Evolutionary conservation across 2,888 invertebrate genomes (phyloP).

Genomic region (Eutolmus rufibarbis): DNA sequence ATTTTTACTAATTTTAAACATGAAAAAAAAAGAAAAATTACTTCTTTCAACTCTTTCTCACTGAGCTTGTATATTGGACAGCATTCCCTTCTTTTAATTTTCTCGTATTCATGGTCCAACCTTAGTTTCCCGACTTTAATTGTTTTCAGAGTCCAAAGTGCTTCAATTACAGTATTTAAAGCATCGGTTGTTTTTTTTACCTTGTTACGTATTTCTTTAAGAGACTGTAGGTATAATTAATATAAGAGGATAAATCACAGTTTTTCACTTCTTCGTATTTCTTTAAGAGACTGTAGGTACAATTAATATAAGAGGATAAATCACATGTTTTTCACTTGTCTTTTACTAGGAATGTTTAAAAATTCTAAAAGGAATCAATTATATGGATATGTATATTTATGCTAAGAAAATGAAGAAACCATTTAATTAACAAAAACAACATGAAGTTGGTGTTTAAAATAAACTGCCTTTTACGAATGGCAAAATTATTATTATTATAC

Average conservation of each 20-base stretch:
- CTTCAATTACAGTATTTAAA: slow-evolving; percentile 16
- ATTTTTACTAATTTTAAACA: neutral
- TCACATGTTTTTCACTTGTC: neutral
- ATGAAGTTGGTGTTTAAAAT: too few species aligned
- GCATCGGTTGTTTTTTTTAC: slow-evolving; percentile 43
- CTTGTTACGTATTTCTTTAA: slow-evolving; percentile 43
- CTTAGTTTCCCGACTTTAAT: slow-evolving; percentile 22
- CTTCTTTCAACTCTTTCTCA: neutral
- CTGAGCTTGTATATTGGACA: neutral
- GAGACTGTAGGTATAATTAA: neutral
- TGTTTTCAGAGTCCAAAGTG: slow-evolving; percentile 39
- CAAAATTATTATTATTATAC: too few species aligned
- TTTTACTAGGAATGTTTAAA: neutral
- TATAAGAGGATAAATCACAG: too few species aligned
- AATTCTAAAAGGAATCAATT: neutral
- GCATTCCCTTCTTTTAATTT: slow-evolving; percentile 28
- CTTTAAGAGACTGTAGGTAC: slow-evolving; percentile 26
- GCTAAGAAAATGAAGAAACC: too few species aligned
- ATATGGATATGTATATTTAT: neutral
- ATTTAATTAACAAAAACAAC: too few species aligned
- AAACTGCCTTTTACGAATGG: too few species aligned
- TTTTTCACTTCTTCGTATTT: slow-evolving; percentile 14
- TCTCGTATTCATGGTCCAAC: slow-evolving; percentile 24
- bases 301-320: neutral
- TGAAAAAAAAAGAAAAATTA: neutral